Evolutionary conservation across 92 coral and sea anemone genomes (phyloP).

Genomic region (Plumapathes pennacea): DNA sequence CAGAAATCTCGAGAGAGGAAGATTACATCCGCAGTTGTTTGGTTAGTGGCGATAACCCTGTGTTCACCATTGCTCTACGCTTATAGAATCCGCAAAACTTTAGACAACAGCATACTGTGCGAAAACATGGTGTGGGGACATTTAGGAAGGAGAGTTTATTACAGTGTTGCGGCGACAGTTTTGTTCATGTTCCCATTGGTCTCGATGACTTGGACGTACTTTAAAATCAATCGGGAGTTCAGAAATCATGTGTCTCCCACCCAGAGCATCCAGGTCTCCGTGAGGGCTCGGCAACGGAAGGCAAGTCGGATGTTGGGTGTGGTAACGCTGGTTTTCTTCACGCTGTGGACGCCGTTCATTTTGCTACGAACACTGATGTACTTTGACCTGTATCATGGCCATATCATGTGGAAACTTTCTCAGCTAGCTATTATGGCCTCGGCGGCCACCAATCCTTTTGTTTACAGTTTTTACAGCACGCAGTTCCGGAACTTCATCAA

Average conservation of each 20-base stretch:
- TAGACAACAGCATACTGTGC: slow-evolving; percentile 18
- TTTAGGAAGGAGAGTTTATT: slow-evolving; percentile 63
- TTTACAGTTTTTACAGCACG: slow-evolving; percentile 72
- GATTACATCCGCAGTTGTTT: slow-evolving; percentile 12
- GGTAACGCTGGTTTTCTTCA: slow-evolving; percentile 42
- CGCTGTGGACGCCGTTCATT: slow-evolving; percentile 71
- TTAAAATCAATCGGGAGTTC: slow-evolving; percentile 53
- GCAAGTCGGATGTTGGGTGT: slow-evolving; percentile 64
- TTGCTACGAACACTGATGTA: slow-evolving; percentile 61
- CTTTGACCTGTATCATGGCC: slow-evolving; percentile 54
- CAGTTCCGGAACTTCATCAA: slow-evolving; percentile 61
- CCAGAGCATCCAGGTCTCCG: slow-evolving; percentile 35
- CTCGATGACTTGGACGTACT: slow-evolving; percentile 61
- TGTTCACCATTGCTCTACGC: slow-evolving; percentile 73
- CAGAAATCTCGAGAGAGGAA: slow-evolving; percentile 47
- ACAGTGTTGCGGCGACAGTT: slow-evolving; percentile 47
- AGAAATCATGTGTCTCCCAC: slow-evolving; percentile 66
- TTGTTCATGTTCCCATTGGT: slow-evolving; percentile 58
- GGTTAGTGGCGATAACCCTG: slow-evolving; percentile 49
- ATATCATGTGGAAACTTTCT: slow-evolving; percentile 57
- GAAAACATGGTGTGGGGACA: slow-evolving; percentile 51
- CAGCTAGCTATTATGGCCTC: slow-evolving; percentile 60
- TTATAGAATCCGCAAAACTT: slow-evolving; percentile 18
- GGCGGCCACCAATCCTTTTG: slow-evolving; percentile 77
- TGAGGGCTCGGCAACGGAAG: slow-evolving; percentile 57